Percentiles rank a stretch among this genome's conserved stretches.
Evolutionary conservation across 2,113 vertebrate species (phyloP).

Genomic region (Tupaia tana): DNA sequence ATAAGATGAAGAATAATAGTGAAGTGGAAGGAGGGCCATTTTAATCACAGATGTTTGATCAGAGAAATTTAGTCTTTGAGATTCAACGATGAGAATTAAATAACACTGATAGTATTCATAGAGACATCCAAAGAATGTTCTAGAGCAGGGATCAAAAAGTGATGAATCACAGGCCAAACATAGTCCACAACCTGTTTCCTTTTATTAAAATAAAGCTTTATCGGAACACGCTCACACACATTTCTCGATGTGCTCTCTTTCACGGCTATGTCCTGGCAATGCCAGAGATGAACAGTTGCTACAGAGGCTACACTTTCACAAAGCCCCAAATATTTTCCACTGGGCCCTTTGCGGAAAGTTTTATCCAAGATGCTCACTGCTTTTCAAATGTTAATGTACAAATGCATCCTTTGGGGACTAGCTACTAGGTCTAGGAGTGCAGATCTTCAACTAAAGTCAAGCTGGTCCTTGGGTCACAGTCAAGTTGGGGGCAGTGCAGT

Average conservation of each 20-base stretch:
- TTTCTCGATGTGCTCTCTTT: not conserved
- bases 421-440: not conserved
- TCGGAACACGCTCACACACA: not conserved
- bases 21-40: accelerated
- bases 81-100: not conserved
- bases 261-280: not conserved
- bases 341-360: not conserved
- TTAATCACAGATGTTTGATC: not conserved
- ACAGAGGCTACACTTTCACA: accelerated
- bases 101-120: not conserved
- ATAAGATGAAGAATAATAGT: not conserved
- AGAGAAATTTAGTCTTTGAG: not conserved
- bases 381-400: not conserved
- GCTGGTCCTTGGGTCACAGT: no score
- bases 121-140: not conserved
- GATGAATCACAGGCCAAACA: not conserved
- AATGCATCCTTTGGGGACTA: not conserved
- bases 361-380: not conserved
- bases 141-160: not conserved
- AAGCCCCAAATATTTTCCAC: not conserved
- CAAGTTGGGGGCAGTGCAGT: not conserved
- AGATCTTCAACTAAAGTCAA: no score
- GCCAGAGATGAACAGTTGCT: accelerated
- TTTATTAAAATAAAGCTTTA: slow-evolving; percentile 3
- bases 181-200: not conserved